Percentiles rank a stretch among this genome's conserved stretches.
Evolutionary conservation across 37 sponge, comb jelly and placozoan species (phyloP).

Genomic region (Cladorhizidae sp.): DNA sequence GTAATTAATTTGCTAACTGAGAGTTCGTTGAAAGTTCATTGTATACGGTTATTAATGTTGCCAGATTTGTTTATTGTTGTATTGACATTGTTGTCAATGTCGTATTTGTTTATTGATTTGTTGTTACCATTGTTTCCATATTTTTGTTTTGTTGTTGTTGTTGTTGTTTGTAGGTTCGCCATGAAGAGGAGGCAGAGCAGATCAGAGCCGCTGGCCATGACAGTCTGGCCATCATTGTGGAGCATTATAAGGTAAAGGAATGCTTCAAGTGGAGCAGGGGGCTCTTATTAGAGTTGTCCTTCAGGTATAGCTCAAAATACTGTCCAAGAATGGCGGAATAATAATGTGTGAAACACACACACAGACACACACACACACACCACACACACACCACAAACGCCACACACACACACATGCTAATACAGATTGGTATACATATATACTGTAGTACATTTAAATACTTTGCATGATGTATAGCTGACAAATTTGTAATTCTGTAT

Average conservation of each 20-base stretch:
- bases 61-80: too few relatives aligned
- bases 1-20: too few relatives aligned
- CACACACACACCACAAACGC: too few relatives aligned
- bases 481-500: neutral
- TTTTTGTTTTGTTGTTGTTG: neutral
- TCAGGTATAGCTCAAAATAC: too few relatives aligned
- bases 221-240: slow-evolving; percentile 79
- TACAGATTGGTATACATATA: neutral
- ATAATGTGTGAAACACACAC: neutral
- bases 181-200: slow-evolving; percentile 69
- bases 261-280: neutral
- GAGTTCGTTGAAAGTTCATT: too few relatives aligned
- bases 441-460: neutral
- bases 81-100: too few relatives aligned
- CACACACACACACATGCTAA: neutral
- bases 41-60: too few relatives aligned
- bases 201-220: slow-evolving; percentile 80
- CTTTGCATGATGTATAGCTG: neutral
- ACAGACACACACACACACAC: too few relatives aligned
- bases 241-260: slow-evolving; percentile 74
- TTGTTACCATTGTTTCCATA: neutral
- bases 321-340: neutral
- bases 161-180: slow-evolving; percentile 44
- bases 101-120: too few relatives aligned
- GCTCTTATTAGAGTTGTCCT: too few relatives aligned